phyloP scores from a whole-genome alignment of 2,113 vertebrate genomes.

The Otolemur garnettii region DNA sequence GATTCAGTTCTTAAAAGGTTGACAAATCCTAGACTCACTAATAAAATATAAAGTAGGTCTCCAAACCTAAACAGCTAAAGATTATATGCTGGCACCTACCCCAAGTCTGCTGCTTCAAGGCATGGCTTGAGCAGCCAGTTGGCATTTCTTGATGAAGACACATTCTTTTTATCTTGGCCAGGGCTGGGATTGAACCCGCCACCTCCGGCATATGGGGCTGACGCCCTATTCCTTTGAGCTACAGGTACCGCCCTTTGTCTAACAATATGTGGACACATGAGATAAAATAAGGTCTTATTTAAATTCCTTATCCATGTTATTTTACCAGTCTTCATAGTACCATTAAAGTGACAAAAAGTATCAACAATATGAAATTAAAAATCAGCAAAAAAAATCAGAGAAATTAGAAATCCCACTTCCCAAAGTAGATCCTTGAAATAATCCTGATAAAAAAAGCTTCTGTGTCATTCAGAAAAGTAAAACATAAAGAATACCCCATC shows the following conservation, averaged over 20 bases:
- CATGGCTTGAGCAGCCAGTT: too few relatives aligned
- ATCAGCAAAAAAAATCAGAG: background rate
- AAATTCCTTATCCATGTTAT: background rate
- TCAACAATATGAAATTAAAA: background rate
- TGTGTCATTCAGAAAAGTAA: conserved; percentile 14
- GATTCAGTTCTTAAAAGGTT: background rate
- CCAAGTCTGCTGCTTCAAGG: background rate
- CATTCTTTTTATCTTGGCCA: background rate
- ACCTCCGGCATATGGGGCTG: too few relatives aligned
- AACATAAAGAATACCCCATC: conserved; percentile 21
- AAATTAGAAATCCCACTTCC: background rate
- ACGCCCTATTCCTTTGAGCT: too few relatives aligned
- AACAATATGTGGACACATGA: background rate
- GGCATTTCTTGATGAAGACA: background rate
- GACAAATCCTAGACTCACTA: background rate
- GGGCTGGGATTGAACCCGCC: too few relatives aligned
- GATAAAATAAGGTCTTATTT: background rate
- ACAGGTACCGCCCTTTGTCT: background rate
- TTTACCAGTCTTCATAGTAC: background rate
- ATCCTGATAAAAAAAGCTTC: background rate
- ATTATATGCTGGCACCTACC: fast-evolving
- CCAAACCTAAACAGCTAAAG: background rate
- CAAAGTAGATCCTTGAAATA: background rate
- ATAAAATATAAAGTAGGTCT: background rate
- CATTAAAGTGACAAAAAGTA: background rate